Conservation (phyloP, 2,888 invertebrate species). For the Crepidodera aurea region DNA sequence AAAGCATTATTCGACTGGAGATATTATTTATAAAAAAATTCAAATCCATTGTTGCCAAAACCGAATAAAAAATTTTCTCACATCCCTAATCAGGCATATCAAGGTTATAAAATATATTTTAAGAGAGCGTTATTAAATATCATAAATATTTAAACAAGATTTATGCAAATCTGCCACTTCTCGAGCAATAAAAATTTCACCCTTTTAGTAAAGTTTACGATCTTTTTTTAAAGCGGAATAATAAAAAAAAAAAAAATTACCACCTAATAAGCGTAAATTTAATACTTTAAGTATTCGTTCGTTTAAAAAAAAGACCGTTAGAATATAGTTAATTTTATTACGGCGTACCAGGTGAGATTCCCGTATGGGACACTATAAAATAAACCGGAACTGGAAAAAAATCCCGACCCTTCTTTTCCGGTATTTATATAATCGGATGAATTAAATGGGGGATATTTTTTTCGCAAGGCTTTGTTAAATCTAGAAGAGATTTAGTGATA, state of each 20-base stretch:
- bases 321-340: constrained; percentile 24
- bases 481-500: no score
- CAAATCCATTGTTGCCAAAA: no score
- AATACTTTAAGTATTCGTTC: neutral
- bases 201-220: constrained; percentile 17
- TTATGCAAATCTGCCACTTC: neutral
- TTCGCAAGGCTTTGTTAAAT: neutral
- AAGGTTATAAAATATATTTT: neutral
- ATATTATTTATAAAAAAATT: no score
- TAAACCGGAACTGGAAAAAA: constrained; percentile 29
- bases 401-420: constrained; percentile 28
- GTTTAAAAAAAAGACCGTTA: constrained; percentile 1
- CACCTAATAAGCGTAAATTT: constrained; percentile 11
- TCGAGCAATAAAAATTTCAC: constrained; percentile 15
- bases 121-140: neutral
- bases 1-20: no score
- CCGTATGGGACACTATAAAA: constrained; percentile 19
- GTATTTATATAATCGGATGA: constrained; percentile 5
- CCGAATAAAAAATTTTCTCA: neutral
- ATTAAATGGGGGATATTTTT: neutral
- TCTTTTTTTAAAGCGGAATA: neutral
- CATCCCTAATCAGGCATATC: neutral
- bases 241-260: constrained; percentile 11
- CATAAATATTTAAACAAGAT: neutral
- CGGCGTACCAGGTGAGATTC: constrained; percentile 29